Evolutionary conservation across 2,888 invertebrate species (phyloP).

Genomic region (Pachymerium ferrugineum): DNA sequence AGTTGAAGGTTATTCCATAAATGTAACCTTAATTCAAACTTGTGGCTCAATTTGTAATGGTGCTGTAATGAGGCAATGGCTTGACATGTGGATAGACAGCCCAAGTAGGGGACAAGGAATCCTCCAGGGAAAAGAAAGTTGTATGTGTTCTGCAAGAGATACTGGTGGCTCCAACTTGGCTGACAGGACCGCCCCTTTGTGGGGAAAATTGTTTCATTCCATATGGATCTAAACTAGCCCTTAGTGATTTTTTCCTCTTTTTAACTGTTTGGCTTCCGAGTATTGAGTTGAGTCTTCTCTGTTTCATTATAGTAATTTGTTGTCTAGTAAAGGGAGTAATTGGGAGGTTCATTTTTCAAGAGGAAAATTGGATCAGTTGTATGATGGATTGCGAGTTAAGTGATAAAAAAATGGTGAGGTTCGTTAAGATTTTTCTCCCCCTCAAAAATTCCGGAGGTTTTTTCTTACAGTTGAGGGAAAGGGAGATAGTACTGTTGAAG

Average conservation of each 20-base stretch:
- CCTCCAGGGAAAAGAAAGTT: neutral
- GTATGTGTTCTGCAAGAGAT: constrained; percentile 8
- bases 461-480: too few species aligned
- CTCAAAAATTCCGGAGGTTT: neutral
- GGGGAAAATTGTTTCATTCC: constrained; percentile 10
- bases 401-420: neutral
- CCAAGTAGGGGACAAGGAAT: too few species aligned
- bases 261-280: neutral
- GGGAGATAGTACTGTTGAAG: too few species aligned
- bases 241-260: too few species aligned
- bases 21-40: neutral
- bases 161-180: neutral
- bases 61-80: neutral
- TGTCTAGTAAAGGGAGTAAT: neutral
- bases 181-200: neutral
- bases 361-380: neutral
- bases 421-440: neutral
- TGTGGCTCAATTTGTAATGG: constrained; percentile 13
- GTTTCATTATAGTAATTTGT: constrained; percentile 20
- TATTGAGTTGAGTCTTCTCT: neutral
- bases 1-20: neutral
- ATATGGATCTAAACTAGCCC: neutral
- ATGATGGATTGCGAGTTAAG: neutral
- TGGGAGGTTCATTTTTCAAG: neutral
- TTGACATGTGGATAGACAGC: neutral